Evolutionary conservation across 2,113 vertebrate species (phyloP).

Genomic region (Naja naja): DNA sequence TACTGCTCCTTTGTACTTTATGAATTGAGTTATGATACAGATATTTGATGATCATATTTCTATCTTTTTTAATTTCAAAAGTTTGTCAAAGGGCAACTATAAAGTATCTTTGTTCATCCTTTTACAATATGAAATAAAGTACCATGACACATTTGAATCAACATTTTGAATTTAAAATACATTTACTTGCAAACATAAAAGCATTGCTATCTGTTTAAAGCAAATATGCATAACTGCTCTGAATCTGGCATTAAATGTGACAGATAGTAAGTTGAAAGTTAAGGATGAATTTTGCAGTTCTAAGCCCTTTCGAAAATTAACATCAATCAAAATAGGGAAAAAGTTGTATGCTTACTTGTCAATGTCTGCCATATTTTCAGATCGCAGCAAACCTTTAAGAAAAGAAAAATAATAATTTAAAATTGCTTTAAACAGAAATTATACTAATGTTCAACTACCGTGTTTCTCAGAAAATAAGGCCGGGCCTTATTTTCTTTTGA

Average conservation of each 20-base stretch:
- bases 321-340: background rate
- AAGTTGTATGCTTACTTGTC: slow-evolving; percentile 89
- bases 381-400: slow-evolving; percentile 59
- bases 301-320: background rate
- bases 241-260: background rate
- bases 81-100: background rate
- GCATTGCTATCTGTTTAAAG: background rate
- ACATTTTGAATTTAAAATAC: background rate
- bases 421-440: background rate
- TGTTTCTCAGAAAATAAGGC: too few species aligned
- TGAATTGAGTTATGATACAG: background rate
- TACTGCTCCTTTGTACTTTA: background rate
- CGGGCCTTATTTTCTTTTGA: too few species aligned
- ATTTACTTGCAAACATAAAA: background rate
- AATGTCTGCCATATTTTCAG: slow-evolving; percentile 88
- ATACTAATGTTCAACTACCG: background rate
- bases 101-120: background rate
- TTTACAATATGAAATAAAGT: background rate
- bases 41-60: background rate
- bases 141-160: background rate
- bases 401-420: background rate
- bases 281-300: background rate
- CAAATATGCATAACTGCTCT: background rate
- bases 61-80: background rate
- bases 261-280: background rate